phyloP scores from a whole-genome alignment of 1,140 invertebrate species.

The Cydia splendana region DNA sequence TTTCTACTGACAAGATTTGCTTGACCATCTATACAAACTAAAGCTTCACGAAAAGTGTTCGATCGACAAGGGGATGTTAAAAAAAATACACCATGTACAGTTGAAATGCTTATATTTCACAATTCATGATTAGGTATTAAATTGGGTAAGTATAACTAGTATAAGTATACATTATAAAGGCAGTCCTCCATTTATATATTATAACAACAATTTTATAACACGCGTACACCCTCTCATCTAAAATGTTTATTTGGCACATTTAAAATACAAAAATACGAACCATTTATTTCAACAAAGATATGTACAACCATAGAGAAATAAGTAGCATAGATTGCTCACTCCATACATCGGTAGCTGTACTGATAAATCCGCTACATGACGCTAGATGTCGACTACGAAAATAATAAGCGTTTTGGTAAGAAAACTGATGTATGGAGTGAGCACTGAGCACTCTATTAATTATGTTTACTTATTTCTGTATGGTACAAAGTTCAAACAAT shows the following conservation, averaged over 20 bases:
- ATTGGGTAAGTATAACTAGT: slow-evolving; percentile 7
- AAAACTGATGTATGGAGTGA: too few species aligned
- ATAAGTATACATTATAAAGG: slow-evolving; percentile 37
- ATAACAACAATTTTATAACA: slow-evolving; percentile 1
- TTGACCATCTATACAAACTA: too few species aligned
- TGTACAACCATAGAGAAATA: too few species aligned
- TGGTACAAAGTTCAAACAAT: background rate
- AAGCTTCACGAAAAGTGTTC: too few species aligned
- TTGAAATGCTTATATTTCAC: slow-evolving; percentile 37
- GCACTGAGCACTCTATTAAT: too few species aligned
- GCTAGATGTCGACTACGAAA: too few species aligned
- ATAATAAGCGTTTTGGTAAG: too few species aligned
- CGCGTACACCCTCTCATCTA: background rate
- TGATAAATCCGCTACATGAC: too few species aligned
- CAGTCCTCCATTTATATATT: slow-evolving; percentile 32
- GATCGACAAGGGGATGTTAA: background rate
- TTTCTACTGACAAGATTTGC: too few species aligned
- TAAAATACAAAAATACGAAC: slow-evolving; percentile 36
- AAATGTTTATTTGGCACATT: slow-evolving; percentile 36
- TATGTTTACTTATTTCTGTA: too few species aligned
- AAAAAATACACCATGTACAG: background rate
- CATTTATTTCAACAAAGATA: slow-evolving; percentile 41
- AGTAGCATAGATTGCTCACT: too few species aligned
- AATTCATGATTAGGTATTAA: slow-evolving; percentile 3
- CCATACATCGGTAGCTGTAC: too few species aligned